phyloP scores from a whole-genome alignment of 2,113 vertebrate species.

The Phalacrocorax aristotelis region DNA sequence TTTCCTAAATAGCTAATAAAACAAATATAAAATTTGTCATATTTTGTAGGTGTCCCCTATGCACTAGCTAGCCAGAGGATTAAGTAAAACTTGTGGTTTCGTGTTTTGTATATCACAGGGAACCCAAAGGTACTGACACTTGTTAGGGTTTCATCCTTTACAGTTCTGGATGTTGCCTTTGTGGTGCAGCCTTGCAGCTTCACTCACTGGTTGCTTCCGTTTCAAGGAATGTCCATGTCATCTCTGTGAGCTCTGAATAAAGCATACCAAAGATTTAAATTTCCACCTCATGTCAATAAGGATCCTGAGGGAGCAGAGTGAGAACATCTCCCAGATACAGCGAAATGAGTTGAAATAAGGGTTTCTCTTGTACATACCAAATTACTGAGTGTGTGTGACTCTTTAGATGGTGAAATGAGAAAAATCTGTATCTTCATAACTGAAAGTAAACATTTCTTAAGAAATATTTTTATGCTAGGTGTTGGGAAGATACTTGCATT shows the following conservation, averaged over 20 bases:
- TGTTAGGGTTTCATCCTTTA: not conserved
- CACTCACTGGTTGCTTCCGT: not conserved
- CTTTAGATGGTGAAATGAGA: not conserved
- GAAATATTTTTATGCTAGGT: not conserved
- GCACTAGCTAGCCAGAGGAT: no score
- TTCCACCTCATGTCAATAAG: not conserved
- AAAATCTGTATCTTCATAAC: not conserved
- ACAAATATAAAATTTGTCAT: not conserved
- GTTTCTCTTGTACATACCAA: not conserved
- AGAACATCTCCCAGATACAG: not conserved
- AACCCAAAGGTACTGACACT: not conserved
- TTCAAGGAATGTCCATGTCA: not conserved
- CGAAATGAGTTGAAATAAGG: not conserved
- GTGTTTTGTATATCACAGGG: not conserved
- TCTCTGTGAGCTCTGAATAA: not conserved
- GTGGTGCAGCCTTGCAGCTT: not conserved
- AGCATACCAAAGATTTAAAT: not conserved
- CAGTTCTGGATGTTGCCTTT: rapidly evolving
- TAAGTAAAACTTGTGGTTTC: not conserved
- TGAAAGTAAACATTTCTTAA: not conserved
- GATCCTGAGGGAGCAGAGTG: not conserved
- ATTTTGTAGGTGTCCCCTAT: not conserved
- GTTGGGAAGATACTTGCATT: not conserved
- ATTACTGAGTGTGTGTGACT: not conserved
- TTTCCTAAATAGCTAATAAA: not conserved